Evolutionary conservation across 2,888 invertebrate species (phyloP).

Genomic region (Meghimatium bilineatum): DNA sequence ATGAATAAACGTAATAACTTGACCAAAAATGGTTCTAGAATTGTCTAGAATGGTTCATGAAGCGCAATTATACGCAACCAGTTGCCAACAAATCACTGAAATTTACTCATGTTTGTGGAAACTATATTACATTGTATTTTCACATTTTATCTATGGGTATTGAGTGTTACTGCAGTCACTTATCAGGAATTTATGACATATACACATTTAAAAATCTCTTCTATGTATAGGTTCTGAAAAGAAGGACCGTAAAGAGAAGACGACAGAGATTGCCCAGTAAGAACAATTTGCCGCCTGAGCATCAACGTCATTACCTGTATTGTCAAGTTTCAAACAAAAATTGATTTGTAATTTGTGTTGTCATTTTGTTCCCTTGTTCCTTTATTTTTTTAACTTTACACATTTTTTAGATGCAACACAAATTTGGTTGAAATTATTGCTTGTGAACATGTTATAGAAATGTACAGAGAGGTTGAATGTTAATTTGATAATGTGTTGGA

Average conservation of each 20-base stretch:
- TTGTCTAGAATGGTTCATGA: no score
- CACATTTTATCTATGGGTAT: no score
- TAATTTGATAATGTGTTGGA: background rate
- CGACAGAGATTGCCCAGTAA: conserved; percentile 42
- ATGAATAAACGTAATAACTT: no score
- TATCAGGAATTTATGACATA: no score
- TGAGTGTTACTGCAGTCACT: no score
- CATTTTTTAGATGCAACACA: background rate
- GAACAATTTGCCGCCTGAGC: background rate
- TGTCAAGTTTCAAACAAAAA: background rate
- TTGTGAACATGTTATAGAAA: background rate
- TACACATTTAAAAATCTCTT: no score
- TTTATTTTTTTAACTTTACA: background rate
- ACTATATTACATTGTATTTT: no score
- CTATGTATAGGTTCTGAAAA: conserved; percentile 64
- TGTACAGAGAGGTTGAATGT: background rate
- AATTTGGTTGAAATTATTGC: background rate
- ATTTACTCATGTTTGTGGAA: no score
- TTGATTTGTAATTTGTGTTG: background rate
- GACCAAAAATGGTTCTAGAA: no score
- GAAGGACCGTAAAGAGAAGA: conserved; percentile 68
- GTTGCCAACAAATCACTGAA: no score
- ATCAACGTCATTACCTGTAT: background rate
- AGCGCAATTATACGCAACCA: no score
- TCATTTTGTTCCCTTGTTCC: no score